phyloP scores from a whole-genome alignment of 2,888 invertebrate genomes.

The Trissolcus brochymenae region DNA sequence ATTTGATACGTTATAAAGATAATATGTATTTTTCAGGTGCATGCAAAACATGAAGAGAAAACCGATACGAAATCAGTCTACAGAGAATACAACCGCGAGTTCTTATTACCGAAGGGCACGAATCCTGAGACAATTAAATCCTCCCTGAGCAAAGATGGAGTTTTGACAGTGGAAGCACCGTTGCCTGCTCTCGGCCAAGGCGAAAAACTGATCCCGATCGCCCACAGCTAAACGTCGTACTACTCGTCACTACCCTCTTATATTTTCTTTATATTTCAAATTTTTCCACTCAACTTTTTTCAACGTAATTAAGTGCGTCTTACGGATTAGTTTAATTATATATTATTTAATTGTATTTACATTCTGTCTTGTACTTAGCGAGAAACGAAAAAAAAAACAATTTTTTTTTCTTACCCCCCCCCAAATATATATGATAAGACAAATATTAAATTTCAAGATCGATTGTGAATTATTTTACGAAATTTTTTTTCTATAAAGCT shows the following conservation, averaged over 20 bases:
- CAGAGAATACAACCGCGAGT: constrained; percentile 98
- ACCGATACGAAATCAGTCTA: constrained; percentile 97
- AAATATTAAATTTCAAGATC: not conserved
- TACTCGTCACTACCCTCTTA: constrained; percentile 40
- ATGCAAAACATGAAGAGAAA: constrained; percentile 99
- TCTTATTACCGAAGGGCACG: constrained; percentile 96
- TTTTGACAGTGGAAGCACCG: constrained; percentile 97
- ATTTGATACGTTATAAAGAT: not conserved
- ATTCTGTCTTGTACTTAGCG: constrained; percentile 5
- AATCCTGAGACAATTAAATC: constrained; percentile 97
- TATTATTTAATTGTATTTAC: constrained; percentile 9
- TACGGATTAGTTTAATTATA: constrained; percentile 27
- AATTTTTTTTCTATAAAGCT: not conserved
- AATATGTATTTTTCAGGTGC: constrained; percentile 82
- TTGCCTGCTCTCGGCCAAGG: constrained; percentile 90
- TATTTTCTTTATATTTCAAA: constrained; percentile 44
- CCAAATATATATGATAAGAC: not conserved
- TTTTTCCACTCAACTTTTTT: constrained; percentile 20
- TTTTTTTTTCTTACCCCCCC: not conserved
- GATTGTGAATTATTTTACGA: not conserved
- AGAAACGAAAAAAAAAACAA: not conserved
- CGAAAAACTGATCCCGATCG: constrained; percentile 90
- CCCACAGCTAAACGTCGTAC: constrained; percentile 78
- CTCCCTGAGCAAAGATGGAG: constrained; percentile 96
- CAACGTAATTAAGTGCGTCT: constrained; percentile 29